Base-by-base conservation (phyloP, 2,113 vertebrate species). In the Heliornis fulica region DNA sequence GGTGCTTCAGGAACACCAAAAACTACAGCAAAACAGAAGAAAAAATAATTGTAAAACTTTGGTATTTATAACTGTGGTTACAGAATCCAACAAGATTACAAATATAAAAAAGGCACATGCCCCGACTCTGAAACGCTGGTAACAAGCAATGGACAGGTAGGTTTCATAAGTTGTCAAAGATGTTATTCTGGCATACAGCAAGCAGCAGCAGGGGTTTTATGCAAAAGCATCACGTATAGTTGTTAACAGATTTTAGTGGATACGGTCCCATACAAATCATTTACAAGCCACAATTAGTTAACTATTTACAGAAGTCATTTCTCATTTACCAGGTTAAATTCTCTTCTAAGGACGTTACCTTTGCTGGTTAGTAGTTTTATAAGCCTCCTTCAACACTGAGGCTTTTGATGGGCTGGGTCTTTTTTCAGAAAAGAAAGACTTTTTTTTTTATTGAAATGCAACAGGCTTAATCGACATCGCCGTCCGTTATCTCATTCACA, bases 241-340 rank as follows among this genome's bases (percentile, higher is more conserved):
- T 98, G 98, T 98, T 99, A 99, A 97, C 96, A 97, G 97, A 98
- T 97, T 99, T 99, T 99, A 99, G 99, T 98, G 95, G 97, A 98
- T 97, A 98, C 97, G 87, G 95, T 98, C 98, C 97, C 98, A 97
- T 98, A 97, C 96, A 97, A 97, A 98, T 98, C 98, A 99, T 99
- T 98, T 99, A 99, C 99, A 99, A 98, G 98, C 98, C 98, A 98
- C 96, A 97, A 98, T 99, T 99, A 99, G 98, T 99, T 98, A 98
- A 99, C 99, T 99, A 99, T 99, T 98, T 99, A 99, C 99, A 99
- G 70, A 97, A 94, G 96, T 98, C 89, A 91, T 96, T 97, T 97
- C 97, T 97, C 96, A 97, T 98, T 97, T 93, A 98, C 97, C 93
- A 97, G 97, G 98, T 98, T 98, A 98, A 98, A 96, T 97, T 97